phyloP scores from a whole-genome alignment of 2,888 invertebrate species.

The Andrena dorsata region DNA sequence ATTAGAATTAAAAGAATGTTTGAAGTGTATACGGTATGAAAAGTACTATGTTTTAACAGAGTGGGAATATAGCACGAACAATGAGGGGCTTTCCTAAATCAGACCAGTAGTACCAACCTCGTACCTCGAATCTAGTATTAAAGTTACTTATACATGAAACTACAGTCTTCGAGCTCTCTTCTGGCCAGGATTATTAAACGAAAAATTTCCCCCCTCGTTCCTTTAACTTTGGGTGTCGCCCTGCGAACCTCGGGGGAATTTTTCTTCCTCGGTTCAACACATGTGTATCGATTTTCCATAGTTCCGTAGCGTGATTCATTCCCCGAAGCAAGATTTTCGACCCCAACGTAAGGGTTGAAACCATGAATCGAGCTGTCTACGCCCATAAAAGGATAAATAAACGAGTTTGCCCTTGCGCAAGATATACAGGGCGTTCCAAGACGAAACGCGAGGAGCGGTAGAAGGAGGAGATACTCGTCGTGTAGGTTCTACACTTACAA shows the following conservation, averaged over 20 bases:
- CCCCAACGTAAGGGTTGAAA: constrained; percentile 53
- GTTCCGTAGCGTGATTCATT: constrained; percentile 75
- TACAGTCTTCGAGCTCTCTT: not conserved
- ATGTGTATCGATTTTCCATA: constrained; percentile 73
- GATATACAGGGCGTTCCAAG: constrained; percentile 4
- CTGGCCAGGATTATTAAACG: not conserved
- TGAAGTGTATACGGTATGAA: too few species aligned
- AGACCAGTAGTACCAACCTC: too few species aligned
- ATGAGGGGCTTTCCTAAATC: too few species aligned
- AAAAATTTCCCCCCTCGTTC: not conserved
- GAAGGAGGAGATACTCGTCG: not conserved
- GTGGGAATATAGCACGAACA: too few species aligned
- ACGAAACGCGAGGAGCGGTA: not conserved
- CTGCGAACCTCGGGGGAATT: constrained; percentile 3
- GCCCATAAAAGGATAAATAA: constrained; percentile 32
- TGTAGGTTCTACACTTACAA: too few species aligned
- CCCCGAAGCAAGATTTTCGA: constrained; percentile 70
- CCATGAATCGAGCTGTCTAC: constrained; percentile 45
- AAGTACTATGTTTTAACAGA: too few species aligned
- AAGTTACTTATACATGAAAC: too few species aligned
- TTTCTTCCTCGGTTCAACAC: constrained; percentile 9
- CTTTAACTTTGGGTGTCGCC: not conserved
- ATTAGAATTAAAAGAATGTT: not conserved
- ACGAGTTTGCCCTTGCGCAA: constrained; percentile 1
- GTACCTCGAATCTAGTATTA: too few species aligned